Evolutionary conservation across 2,797 vertebrate species (phyloP).

Genomic region (Cossypha dichroa): DNA sequence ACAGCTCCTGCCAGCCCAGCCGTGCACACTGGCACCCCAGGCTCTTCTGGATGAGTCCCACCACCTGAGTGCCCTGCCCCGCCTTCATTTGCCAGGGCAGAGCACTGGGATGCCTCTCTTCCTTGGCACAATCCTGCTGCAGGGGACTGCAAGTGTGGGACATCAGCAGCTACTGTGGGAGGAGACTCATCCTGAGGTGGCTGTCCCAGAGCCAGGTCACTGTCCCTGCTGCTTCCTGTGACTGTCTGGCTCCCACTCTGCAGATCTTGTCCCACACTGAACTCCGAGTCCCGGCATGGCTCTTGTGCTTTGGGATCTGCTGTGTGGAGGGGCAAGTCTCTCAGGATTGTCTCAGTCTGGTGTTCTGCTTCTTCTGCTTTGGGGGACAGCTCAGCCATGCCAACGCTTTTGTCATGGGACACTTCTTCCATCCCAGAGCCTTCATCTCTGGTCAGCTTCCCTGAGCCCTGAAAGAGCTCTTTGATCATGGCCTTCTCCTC

Average conservation of each 20-base stretch:
- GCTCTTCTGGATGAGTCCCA: slow-evolving; percentile 1
- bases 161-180: background rate
- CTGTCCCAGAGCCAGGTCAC: background rate
- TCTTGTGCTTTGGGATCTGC: background rate
- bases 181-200: background rate
- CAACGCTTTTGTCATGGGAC: background rate
- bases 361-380: background rate
- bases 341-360: background rate
- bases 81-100: background rate
- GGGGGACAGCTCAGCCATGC: background rate
- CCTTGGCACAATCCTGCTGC: background rate
- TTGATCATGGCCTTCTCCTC: background rate
- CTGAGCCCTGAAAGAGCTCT: background rate
- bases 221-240: background rate
- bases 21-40: background rate
- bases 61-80: background rate
- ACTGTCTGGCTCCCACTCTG: background rate
- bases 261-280: background rate
- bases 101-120: background rate
- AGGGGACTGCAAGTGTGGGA: background rate
- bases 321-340: background rate
- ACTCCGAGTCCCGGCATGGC: background rate
- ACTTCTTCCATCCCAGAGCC: background rate
- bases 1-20: background rate
- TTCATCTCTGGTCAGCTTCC: background rate